Conservation (phyloP, 2,888 invertebrate genomes). For the Sarcophaga variegata region DNA sequence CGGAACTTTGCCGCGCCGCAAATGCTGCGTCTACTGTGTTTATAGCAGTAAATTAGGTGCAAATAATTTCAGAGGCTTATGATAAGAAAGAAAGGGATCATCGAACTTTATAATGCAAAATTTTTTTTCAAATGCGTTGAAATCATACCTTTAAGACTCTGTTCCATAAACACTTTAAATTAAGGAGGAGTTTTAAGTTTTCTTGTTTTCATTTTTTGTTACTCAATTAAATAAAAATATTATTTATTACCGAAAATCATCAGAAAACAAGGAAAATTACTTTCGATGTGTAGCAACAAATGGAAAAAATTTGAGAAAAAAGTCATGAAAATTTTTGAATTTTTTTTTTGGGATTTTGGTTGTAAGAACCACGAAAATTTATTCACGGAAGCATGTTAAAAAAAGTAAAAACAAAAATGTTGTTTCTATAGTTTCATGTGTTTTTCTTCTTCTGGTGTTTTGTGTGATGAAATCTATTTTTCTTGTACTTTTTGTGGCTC, state of each 20-base stretch:
- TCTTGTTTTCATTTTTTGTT: neutral
- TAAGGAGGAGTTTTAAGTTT: neutral
- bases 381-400: conserved; percentile 16
- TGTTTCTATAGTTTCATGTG: no score
- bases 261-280: neutral
- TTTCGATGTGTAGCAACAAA: conserved; percentile 24
- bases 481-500: no score
- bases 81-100: no score
- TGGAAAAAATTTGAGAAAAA: neutral
- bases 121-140: neutral
- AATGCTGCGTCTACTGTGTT: no score
- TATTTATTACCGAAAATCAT: conserved; percentile 22
- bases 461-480: no score
- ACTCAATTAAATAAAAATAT: conserved; percentile 24
- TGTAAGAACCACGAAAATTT: conserved; percentile 18
- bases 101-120: no score
- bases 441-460: no score
- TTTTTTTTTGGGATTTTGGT: no score
- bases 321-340: no score
- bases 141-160: conserved; percentile 18
- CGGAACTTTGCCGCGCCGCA: no score
- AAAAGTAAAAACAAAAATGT: neutral
- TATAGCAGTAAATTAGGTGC: no score
- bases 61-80: no score
- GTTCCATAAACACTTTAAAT: neutral